Evolutionary conservation across 2,113 vertebrate genomes (phyloP), one percentile per base, ranked within the genome.

Genomic region (Hystrix brachyura): DNA sequence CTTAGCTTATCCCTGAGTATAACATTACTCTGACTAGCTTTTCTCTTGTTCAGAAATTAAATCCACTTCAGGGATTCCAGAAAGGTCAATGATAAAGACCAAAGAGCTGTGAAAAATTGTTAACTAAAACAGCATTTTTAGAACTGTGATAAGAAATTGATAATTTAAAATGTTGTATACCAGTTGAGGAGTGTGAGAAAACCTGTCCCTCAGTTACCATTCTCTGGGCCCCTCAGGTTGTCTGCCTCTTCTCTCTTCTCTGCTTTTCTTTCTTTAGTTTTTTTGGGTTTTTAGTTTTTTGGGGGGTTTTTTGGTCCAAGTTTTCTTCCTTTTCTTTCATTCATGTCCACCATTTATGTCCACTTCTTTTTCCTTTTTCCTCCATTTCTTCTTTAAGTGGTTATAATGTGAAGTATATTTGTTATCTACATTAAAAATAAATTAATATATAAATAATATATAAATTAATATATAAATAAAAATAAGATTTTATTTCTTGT

Each of bases 1-100:
- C 65, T 86, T 94, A 74, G 72, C 11, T 60, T 86, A 38, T n/a
- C 57, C 17, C 34, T 85, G 71, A 84, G 38, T 79, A 62, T 93
- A 64, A 94, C 84, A 85, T 38, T 78, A 5, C 43, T 25, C 15
- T 86, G 89, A 25, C 25, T 29, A 57, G 6, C 53, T 46, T n/a
- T 38, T 83, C 25, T 82, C 34, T 80, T 85, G 21, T 79, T 97
- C 15, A 86, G 55, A 91, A 94, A 69, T 85, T 67, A 85, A 93
- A 59, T 87, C 55, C 48, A 34, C 9, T 57, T 90, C 46, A 0
- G 48, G 81, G 78, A 83, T 96, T 86, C 46, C 27, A 78, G 32
- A 60, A 94, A 87, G 53, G 82, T 55, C 60, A 90, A 19, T 87
- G 34, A 48, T 64, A 12, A 93, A 95, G 48, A 89, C 15, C 17